A percentile compares a stretch with the other conserved stretches of the same genome.
Evolutionary conservation across 2,113 vertebrate genomes (phyloP).

Genomic region (Meriones unguiculatus): DNA sequence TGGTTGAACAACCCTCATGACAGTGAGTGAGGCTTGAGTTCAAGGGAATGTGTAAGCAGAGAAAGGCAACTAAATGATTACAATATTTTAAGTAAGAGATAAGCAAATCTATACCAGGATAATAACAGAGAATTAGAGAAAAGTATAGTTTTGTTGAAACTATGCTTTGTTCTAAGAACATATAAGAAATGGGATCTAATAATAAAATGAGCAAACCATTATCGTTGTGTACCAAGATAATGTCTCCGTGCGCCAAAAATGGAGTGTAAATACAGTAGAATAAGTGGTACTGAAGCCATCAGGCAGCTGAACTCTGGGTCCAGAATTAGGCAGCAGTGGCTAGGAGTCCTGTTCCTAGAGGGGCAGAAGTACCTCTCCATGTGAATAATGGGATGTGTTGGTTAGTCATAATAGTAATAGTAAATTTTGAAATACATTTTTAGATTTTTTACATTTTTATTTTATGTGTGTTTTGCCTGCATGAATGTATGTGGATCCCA

Average conservation of each 20-base stretch:
- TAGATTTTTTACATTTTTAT: neutral
- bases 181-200: neutral
- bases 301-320: neutral
- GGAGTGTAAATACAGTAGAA: neutral
- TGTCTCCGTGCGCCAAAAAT: neutral
- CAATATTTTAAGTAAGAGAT: neutral
- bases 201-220: slow-evolving; percentile 1
- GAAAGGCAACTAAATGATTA: neutral
- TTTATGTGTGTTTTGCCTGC: neutral
- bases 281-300: neutral
- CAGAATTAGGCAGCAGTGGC: neutral
- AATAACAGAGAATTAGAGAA: neutral
- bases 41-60: neutral
- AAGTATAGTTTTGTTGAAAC: neutral
- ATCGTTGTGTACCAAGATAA: neutral
- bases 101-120: neutral
- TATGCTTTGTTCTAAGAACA: neutral
- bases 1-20: neutral
- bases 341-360: neutral
- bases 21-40: neutral
- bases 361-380: neutral
- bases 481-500: neutral
- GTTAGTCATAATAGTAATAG: neutral
- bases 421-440: neutral
- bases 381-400: neutral